These are phyloP conservation scores for Sphenodon punctatus DNA, from an alignment of 2,797 vertebrate species.

Conservation along the genomic window DNA sequence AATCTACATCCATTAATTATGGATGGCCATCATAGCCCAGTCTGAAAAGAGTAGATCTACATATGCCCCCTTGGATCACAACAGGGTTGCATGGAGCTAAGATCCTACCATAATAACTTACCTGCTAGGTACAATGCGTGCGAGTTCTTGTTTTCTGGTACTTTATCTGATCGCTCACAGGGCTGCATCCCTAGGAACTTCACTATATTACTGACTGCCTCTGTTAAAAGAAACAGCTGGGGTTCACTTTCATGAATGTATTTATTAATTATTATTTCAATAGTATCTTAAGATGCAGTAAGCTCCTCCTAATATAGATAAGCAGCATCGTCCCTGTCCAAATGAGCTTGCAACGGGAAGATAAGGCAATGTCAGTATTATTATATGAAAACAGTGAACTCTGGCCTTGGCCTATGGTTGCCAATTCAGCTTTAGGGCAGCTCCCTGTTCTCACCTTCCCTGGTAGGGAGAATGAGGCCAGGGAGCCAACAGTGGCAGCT, in stretches of 20 bases:
- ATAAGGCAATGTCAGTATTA: too few species aligned
- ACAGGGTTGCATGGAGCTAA: not conserved
- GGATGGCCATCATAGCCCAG: too few species aligned
- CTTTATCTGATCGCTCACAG: slow-evolving; percentile 82
- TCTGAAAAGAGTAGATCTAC: too few species aligned
- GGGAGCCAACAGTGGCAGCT: too few species aligned
- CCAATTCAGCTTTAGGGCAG: not conserved
- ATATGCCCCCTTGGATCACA: not conserved
- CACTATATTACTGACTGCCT: slow-evolving; percentile 82
- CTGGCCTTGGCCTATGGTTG: too few species aligned
- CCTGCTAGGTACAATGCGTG: slow-evolving; percentile 80
- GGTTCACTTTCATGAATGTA: not conserved
- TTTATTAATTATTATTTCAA: not conserved
- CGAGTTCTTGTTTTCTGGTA: slow-evolving; percentile 83
- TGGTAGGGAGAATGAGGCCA: too few species aligned
- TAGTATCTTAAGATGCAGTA: not conserved
- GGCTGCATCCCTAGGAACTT: slow-evolving; percentile 84
- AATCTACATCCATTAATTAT: too few species aligned
- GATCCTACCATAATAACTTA: slow-evolving; percentile 37
- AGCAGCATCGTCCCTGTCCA: not conserved
- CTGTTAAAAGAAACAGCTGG: slow-evolving; percentile 53
- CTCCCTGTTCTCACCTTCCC: too few species aligned
- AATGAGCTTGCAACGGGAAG: not conserved
- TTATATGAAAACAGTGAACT: too few species aligned
- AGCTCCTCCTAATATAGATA: not conserved